Base-by-base conservation (phyloP, 2,797 vertebrate genomes). In the Mormyrus hasselquistii region DNA sequence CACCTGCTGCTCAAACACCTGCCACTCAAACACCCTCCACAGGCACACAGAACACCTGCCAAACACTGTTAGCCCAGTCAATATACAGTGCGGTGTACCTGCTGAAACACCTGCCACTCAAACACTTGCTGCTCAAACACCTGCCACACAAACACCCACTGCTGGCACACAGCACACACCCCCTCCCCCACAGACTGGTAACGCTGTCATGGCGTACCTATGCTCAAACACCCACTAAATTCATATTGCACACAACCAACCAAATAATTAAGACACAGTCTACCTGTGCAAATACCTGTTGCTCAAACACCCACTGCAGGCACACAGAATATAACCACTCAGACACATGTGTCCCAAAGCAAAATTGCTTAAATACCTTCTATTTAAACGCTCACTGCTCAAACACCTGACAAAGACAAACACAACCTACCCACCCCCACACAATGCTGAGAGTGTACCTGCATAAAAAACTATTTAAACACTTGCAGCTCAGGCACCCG, bases 291-390 rank as follows among this genome's bases (percentile, higher is more conserved):
- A 50, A 49, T 12, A 50, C n/a, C n/a, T 50, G n/a, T 10, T 29
- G n/a, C 12, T 86, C 50, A 86, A 14, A 49, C 47, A 85, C 12
- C 10, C 10, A 52, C 22, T 50, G 9, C 62, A 65, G 25, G 22
- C 62, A 65, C 22, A 65, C 2, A 29, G 59, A 65, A 65, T 29
- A 29, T 29, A 65, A 9, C 9, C 59, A 65, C 22, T 65, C 8
- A 62, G 22, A 62, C 57, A 99, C 92, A 98, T 97, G 94, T 98
- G 97, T 65, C 97, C 97, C n/a, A 90, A 88, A 89, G 89, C 82
- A 88, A 90, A 92, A 62, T 59, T 89, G 90, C 84, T 87, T 49
- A 50, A 22, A 19, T 49, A 22, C 82, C 2, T 50, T 47, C 82
- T 84, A 47, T n/a, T 79, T 41, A 22, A 34, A n/a, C 41, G 47